Conservation (phyloP, 1,140 invertebrate genomes). For the Bombus ignitus region DNA sequence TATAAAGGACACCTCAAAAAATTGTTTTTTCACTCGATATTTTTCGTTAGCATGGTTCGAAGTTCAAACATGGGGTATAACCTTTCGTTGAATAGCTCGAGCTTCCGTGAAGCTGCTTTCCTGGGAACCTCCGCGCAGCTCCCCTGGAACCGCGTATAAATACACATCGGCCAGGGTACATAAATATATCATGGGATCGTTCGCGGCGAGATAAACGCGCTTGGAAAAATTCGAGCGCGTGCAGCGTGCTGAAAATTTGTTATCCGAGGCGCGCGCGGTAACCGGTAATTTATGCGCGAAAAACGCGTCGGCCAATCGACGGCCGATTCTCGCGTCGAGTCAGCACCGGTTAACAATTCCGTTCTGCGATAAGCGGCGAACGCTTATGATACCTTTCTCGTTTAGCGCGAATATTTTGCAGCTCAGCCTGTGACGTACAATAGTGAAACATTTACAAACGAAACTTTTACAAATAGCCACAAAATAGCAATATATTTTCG, state of each 20-base stretch:
- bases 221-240: conserved; percentile 33
- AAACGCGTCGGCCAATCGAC: conserved; percentile 27
- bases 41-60: background rate
- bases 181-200: conserved; percentile 43
- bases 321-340: background rate
- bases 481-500: background rate
- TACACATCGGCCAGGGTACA: conserved; percentile 44
- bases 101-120: conserved; percentile 35
- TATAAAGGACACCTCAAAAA: background rate
- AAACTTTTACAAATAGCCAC: background rate
- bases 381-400: background rate
- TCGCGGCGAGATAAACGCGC: conserved; percentile 37
- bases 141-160: conserved; percentile 34
- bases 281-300: conserved; percentile 31
- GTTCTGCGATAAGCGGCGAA: conserved; percentile 1
- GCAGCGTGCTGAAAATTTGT: conserved; percentile 36
- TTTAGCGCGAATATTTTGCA: background rate
- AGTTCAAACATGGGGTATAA: background rate
- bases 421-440: background rate
- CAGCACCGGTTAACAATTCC: conserved; percentile 9
- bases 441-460: background rate
- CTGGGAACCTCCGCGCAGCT: conserved; percentile 5
- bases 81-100: background rate
- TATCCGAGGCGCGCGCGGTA: conserved; percentile 1
- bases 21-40: background rate